Base-by-base conservation (phyloP, 2,888 invertebrate species). In the Cheilosia grossa region DNA sequence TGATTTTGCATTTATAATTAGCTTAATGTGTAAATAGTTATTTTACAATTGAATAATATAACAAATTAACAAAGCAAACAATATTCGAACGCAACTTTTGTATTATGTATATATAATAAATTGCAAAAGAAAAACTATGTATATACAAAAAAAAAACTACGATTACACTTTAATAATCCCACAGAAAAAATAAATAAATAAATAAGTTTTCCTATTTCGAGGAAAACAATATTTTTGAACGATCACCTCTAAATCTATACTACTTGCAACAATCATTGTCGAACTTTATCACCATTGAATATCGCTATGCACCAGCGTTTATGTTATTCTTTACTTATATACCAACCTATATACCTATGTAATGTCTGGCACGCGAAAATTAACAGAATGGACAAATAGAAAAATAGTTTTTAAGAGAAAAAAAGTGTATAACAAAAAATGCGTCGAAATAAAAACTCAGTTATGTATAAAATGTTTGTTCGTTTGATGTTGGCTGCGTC, bases 181-280 rank as follows among this genome's bases (percentile, higher is more conserved):
- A 80, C 66, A 67, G 54, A 40, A 27, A 42, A 42, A 37, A 51
- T 17, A 53, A n/a, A 40, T n/a, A 42, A 17, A 17, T 30, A 30
- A 30, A 9, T 0, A 27, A 49, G 59, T 30, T 49, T 75, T 27
- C 37, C 56, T 58, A 49, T 44, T 44, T 9, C 47, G 24, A 49
- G 33, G 51, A 42, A 64, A 56, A 33, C 54, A 63, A 63, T 61
- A 72, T 74, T 78, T 80, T 70, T 51, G 42, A 74, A 80, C 64
- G 53, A 58, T 80, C 83, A 83, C 83, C 80, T 83, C 42, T 58
- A 42, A 83, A 80, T 64, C 64, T 74, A 37, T 13, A 74, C 56
- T 80, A 74, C 40, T 73, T 69, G 79, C 82, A 83, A 83, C 82
- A 83, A 83, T 83, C 82, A 83, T 59, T 69, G 82, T 83, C 56